A percentile compares a stretch with the other conserved stretches of the same genome.
Evolutionary conservation across 2,888 invertebrate species (phyloP).

Genomic region (Dilophus febrilis): DNA sequence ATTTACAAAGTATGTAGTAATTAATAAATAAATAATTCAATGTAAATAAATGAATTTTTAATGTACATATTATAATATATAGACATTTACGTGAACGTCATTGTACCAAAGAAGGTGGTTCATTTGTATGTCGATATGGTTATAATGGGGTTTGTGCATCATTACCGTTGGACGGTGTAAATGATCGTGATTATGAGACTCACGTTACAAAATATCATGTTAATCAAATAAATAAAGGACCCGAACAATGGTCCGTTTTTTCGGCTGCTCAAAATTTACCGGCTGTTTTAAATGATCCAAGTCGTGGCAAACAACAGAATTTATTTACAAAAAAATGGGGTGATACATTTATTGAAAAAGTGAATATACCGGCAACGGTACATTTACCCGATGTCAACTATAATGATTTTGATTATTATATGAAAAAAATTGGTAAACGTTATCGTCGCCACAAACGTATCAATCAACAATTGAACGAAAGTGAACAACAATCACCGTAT

Average conservation of each 20-base stretch:
- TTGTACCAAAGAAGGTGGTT: conserved; percentile 70
- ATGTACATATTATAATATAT: conserved; percentile 21
- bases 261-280: conserved; percentile 88
- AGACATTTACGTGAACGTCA: conserved; percentile 67
- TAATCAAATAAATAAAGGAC: conserved; percentile 24
- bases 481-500: conserved; percentile 4
- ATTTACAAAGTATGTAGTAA: conserved; percentile 37
- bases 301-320: conserved; percentile 73
- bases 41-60: background rate
- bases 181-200: conserved; percentile 72
- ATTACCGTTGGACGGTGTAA: conserved; percentile 75
- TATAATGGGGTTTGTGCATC: conserved; percentile 73
- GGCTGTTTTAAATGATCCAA: conserved; percentile 89
- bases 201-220: conserved; percentile 58
- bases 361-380: conserved; percentile 56
- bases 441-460: conserved; percentile 44
- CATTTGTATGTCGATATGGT: conserved; percentile 75
- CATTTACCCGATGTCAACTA: conserved; percentile 68
- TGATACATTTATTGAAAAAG: conserved; percentile 76
- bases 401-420: conserved; percentile 73
- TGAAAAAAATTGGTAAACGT: conserved; percentile 56
- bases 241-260: conserved; percentile 42
- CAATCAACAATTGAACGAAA: conserved; percentile 15
- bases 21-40: background rate
- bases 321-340: conserved; percentile 98